Conservation (phyloP, 2,797 vertebrate species). For the Thaleichthys pacificus region DNA sequence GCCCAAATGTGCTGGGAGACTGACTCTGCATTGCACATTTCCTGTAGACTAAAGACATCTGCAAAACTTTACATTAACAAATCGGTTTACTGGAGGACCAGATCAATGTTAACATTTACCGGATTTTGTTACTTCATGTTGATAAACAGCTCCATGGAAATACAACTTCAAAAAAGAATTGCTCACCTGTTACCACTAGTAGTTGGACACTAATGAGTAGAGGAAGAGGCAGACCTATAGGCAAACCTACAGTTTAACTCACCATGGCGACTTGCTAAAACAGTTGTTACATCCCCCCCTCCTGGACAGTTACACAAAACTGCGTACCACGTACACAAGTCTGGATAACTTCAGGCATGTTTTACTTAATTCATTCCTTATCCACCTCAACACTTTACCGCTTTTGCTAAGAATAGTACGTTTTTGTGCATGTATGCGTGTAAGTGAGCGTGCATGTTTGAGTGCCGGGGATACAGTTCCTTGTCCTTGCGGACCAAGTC, state of each 20-base stretch:
- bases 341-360: neutral
- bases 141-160: neutral
- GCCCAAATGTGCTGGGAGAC: too few relatives aligned
- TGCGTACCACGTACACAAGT: neutral
- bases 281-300: neutral
- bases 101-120: neutral
- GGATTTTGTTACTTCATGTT: neutral
- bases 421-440: neutral
- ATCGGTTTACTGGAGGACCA: neutral
- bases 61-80: neutral
- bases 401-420: neutral
- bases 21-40: too few relatives aligned
- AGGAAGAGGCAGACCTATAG: too few relatives aligned
- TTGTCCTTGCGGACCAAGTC: conserved; percentile 99
- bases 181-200: neutral
- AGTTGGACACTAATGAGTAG: neutral
- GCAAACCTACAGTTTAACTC: too few relatives aligned
- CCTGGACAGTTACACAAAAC: neutral
- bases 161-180: neutral
- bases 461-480: conserved; percentile 95
- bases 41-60: neutral
- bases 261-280: neutral
- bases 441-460: conserved; percentile 26
- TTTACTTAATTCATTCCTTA: neutral
- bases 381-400: neutral